Evolutionary conservation across 2,888 invertebrate species (phyloP), one percentile per base, ranked within the genome.

Genomic region (Panopea generosa): DNA sequence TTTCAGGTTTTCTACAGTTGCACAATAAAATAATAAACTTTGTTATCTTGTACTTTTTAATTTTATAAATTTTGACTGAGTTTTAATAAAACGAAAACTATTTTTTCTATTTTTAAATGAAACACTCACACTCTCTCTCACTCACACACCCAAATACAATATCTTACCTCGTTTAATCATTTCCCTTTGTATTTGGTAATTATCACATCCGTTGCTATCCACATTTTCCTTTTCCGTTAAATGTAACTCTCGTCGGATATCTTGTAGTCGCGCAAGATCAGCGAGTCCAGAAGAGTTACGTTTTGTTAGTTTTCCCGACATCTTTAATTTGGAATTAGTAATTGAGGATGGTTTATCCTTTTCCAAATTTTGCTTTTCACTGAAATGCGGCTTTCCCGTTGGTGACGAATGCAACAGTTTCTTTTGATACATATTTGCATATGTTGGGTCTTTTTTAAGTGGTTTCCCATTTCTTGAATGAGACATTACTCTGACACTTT

Each of bases 201-300:
- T 20, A 16, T 47, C 47, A 40, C 14, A 11, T 40, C 40, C 40
- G 18, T 16, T n/a, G 38, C 29, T 47, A 3, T 60, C 60, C 9
- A 24, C 49, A 24, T 33, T 47, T 14, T 74, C 73, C 14, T 47
- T 43, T 33, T 33, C 6, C 0, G 67, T 20, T 27, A 74, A 33
- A 7, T 53, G 61, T 20, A 74, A 38, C 18, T 55, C 50, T 33
- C 67, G 61, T 33, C 73, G 56, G n/a, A 74, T 74, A 49, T 67
- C 62, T 26, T 38, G 24, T 22, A 74, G 53, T 14, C 73, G 47
- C 9, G 68, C 73, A 0, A 62, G 55, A 29, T 74, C 73, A 11
- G 73, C 57, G 0, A 74, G 45, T 14, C 62, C 52, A 22, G 63
- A 40, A 38, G 33, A 24, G 6, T 22, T 2, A 22, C 22, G 38